phyloP scores from a whole-genome alignment of 2,888 invertebrate species.

The Leptinotarsa haldemani region DNA sequence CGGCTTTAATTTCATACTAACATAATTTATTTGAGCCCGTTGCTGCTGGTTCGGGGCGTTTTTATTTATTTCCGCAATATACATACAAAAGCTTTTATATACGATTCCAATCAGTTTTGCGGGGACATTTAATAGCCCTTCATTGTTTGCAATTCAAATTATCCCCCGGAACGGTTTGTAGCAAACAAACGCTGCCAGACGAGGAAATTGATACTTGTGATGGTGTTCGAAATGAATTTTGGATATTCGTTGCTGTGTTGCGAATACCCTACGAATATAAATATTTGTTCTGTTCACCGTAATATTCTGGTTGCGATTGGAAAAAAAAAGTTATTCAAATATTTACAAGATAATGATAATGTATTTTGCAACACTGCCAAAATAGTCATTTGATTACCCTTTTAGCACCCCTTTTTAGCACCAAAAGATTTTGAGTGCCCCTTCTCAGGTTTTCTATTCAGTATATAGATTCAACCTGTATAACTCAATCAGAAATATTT shows the following conservation, averaged over 20 bases:
- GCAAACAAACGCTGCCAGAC: slow-evolving; percentile 20
- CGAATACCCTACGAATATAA: not conserved
- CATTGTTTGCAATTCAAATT: slow-evolving; percentile 39
- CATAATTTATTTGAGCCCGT: slow-evolving; percentile 28
- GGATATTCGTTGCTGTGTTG: not conserved
- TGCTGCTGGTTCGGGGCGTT: not conserved
- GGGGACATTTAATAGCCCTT: slow-evolving; percentile 35
- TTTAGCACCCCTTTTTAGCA: too few species aligned
- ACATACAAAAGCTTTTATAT: slow-evolving; percentile 25
- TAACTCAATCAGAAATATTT: too few species aligned
- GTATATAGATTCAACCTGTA: too few species aligned
- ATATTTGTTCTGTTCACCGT: not conserved
- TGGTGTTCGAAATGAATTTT: slow-evolving; percentile 6
- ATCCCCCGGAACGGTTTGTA: slow-evolving; percentile 30
- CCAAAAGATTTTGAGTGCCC: too few species aligned
- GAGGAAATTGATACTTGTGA: slow-evolving; percentile 5
- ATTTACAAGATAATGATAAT: too few species aligned
- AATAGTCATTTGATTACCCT: too few species aligned
- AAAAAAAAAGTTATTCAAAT: too few species aligned
- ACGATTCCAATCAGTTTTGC: slow-evolving; percentile 22
- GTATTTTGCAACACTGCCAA: too few species aligned
- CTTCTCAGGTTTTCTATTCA: too few species aligned
- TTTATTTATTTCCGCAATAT: slow-evolving; percentile 19
- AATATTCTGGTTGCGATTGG: too few species aligned
- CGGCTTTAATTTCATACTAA: slow-evolving; percentile 33